Evolutionary conservation across 2,797 vertebrate genomes (phyloP).

Genomic region (Stomatorhinus walkeri): DNA sequence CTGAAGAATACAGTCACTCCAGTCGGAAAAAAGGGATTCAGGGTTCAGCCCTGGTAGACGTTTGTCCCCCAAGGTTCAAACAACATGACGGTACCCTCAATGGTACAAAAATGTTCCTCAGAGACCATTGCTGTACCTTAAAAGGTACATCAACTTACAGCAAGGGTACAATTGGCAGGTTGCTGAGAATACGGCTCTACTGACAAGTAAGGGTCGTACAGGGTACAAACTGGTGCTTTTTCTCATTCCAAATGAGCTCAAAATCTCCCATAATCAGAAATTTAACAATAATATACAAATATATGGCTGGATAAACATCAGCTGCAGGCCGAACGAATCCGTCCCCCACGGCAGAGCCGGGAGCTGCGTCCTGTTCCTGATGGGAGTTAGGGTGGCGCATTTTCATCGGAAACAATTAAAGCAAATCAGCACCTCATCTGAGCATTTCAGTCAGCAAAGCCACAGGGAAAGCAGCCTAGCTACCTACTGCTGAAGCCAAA

Average conservation of each 20-base stretch:
- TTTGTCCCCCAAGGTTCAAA: not conserved
- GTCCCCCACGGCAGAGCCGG: not conserved
- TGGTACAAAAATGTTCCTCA: not conserved
- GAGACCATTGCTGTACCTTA: not conserved
- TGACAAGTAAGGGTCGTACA: not conserved
- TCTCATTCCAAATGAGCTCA: not conserved
- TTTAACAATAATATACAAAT: not conserved
- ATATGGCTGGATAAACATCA: not conserved
- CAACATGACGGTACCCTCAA: not conserved
- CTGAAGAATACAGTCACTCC: not conserved
- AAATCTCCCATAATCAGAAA: not conserved
- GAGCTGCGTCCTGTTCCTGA: not conserved
- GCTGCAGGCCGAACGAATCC: not conserved
- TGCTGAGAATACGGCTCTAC: not conserved
- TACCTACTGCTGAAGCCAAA: not conserved
- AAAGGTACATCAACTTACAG: not conserved
- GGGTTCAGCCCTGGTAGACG: too few species aligned
- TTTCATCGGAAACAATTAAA: not conserved
- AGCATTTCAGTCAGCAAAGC: not conserved
- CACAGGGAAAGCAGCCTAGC: not conserved
- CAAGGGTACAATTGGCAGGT: not conserved
- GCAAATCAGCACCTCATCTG: not conserved
- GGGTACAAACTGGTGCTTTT: not conserved
- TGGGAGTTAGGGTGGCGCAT: not conserved
- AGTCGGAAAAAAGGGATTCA: not conserved